Percentiles rank a stretch among this genome's conserved stretches.
Conservation (phyloP, 2,113 vertebrate genomes). For the Percina caprodes region DNA sequence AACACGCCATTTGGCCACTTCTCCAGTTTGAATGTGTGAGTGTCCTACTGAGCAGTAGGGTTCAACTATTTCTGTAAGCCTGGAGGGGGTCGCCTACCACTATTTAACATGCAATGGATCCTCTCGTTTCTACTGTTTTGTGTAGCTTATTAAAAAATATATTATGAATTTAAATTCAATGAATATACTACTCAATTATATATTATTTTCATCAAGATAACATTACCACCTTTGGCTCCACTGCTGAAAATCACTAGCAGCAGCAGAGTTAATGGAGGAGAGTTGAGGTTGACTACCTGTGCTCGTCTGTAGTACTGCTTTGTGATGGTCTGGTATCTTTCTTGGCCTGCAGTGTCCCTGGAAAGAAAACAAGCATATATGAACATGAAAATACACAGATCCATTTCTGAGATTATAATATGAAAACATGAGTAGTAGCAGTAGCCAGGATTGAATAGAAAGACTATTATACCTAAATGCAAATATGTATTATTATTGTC, state of each 20-base stretch:
- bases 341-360: constrained; percentile 99
- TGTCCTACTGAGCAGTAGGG: no score
- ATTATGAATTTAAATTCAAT: no score
- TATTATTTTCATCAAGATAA: no score
- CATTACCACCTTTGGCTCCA: no score
- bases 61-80: no score
- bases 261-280: background rate
- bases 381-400: constrained; percentile 4
- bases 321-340: constrained; percentile 98
- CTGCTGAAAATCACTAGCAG: background rate
- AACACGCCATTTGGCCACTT: no score
- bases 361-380: constrained; percentile 39
- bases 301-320: constrained; percentile 99
- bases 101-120: no score
- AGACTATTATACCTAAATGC: background rate
- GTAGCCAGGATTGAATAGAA: background rate
- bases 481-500: background rate
- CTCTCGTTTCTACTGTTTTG: no score
- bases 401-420: background rate
- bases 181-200: no score
- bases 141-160: no score
- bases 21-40: no score
- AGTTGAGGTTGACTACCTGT: constrained; percentile 84
- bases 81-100: no score
- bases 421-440: background rate